Conservation (phyloP, 2,888 invertebrate species). For the Ceraclea dissimilis region DNA sequence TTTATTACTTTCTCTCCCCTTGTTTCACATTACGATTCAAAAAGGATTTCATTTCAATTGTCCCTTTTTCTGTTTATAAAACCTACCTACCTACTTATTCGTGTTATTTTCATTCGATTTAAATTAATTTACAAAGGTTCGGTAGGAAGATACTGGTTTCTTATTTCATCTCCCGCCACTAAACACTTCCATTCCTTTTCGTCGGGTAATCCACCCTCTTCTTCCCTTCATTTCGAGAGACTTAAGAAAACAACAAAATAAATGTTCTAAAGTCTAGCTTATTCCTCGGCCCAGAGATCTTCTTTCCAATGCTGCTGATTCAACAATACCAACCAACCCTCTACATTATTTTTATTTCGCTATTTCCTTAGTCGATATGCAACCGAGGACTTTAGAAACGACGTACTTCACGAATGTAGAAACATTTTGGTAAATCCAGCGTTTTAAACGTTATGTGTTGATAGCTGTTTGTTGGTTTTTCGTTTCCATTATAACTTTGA, state of each 20-base stretch:
- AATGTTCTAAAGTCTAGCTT: constrained; percentile 20
- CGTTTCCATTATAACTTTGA: constrained; percentile 22
- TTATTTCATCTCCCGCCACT: constrained; percentile 14
- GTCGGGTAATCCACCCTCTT: constrained; percentile 6
- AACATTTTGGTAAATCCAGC: neutral
- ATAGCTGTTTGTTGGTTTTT: constrained; percentile 2
- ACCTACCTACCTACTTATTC: neutral
- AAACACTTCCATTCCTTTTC: constrained; percentile 3
- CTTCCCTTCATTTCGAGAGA: constrained; percentile 14
- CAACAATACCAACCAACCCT: neutral
- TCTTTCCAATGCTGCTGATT: neutral
- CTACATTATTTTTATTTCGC: no score
- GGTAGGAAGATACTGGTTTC: constrained; percentile 21
- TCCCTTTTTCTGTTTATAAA: neutral
- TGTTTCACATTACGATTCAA: neutral
- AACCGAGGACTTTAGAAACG: no score
- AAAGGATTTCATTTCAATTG: constrained; percentile 1
- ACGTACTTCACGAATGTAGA: no score
- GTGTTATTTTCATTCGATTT: constrained; percentile 22
- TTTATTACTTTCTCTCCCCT: neutral
- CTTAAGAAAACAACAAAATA: constrained; percentile 26
- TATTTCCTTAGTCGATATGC: no score
- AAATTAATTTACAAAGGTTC: constrained; percentile 24
- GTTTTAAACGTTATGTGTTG: neutral
- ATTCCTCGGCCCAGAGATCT: constrained; percentile 15